A percentile compares a stretch with the other conserved stretches of the same genome.
Evolutionary conservation across 37 sponge, comb jelly and placozoan genomes (phyloP).

Genomic region (Oscarella lobularis): DNA sequence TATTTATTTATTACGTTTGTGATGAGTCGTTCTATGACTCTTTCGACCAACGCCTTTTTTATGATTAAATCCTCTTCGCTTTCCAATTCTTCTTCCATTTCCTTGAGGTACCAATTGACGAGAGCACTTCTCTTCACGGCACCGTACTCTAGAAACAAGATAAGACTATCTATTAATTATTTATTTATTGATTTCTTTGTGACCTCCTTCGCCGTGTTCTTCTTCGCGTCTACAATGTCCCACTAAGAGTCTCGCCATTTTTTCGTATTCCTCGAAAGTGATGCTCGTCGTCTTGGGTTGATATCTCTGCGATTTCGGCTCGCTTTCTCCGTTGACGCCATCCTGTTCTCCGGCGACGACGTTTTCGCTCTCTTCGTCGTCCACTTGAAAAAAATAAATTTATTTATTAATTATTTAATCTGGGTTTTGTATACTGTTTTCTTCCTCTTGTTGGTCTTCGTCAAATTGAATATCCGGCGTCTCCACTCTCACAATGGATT

Average conservation of each 20-base stretch:
- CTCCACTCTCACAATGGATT: conserved; percentile 93
- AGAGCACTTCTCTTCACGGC: conserved; percentile 49
- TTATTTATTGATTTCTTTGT: not conserved
- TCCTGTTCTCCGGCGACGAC: not conserved
- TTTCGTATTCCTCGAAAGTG: conserved; percentile 88
- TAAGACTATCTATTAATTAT: not conserved
- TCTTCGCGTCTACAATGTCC: conserved; percentile 74
- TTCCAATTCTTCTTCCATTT: conserved; percentile 77
- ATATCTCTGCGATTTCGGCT: not conserved
- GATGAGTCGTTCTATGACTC: conserved; percentile 79
- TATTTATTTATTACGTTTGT: conserved; percentile 47
- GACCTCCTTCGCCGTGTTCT: conserved; percentile 20
- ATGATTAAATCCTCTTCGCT: conserved; percentile 57
- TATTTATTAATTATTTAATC: too few species aligned
- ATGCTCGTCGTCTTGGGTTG: conserved; percentile 22
- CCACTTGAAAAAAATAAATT: too few species aligned
- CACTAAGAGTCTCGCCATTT: conserved; percentile 80
- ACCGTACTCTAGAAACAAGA: conserved; percentile 27
- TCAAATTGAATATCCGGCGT: conserved; percentile 94
- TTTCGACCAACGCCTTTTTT: conserved; percentile 75
- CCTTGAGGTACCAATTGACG: conserved; percentile 89
- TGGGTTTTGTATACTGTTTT: not conserved
- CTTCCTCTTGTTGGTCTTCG: conserved; percentile 29
- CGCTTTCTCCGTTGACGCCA: not conserved
- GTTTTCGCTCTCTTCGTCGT: not conserved